These are phyloP conservation scores for Campoplex capitator DNA, from an alignment of 2,888 invertebrate genomes.

Conservation along the genomic window DNA sequence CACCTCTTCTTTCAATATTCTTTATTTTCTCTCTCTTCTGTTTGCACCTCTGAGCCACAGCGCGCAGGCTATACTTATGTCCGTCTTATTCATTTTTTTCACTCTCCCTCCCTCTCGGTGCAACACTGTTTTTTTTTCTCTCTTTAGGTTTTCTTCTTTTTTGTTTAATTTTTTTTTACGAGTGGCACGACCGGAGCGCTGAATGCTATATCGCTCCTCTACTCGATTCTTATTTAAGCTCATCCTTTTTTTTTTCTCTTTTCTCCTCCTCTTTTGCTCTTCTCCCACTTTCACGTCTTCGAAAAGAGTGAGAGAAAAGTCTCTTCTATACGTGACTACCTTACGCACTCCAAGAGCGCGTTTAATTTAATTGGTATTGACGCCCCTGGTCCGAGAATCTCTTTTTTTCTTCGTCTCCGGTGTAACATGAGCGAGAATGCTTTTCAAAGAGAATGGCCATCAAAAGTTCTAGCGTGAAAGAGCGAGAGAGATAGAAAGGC, in stretches of 20 bases:
- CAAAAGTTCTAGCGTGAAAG: slow-evolving; percentile 29
- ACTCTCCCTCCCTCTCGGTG: slow-evolving; percentile 64
- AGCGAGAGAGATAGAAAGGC: not conserved
- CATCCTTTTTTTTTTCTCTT: slow-evolving; percentile 71
- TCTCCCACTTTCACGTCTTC: slow-evolving; percentile 72
- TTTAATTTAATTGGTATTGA: slow-evolving; percentile 83
- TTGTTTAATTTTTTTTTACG: slow-evolving; percentile 25
- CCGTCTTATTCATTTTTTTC: slow-evolving; percentile 80
- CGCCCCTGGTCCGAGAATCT: slow-evolving; percentile 77
- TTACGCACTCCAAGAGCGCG: slow-evolving; percentile 71
- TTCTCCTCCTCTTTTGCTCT: slow-evolving; percentile 75
- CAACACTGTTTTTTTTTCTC: slow-evolving; percentile 67
- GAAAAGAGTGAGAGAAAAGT: slow-evolving; percentile 25
- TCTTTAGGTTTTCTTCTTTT: slow-evolving; percentile 43
- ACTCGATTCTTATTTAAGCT: slow-evolving; percentile 67
- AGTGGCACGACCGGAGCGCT: slow-evolving; percentile 47
- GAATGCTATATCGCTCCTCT: slow-evolving; percentile 52
- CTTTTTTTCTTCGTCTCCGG: slow-evolving; percentile 6
- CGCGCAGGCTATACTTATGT: slow-evolving; percentile 81
- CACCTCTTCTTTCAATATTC: slow-evolving; percentile 28
- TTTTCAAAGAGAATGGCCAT: slow-evolving; percentile 48
- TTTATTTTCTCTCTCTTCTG: slow-evolving; percentile 77
- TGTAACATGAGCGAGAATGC: slow-evolving; percentile 46
- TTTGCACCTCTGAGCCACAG: slow-evolving; percentile 76
- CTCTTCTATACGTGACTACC: slow-evolving; percentile 61